A percentile compares a stretch with the other conserved stretches of the same genome.
Evolutionary conservation across 2,888 invertebrate genomes (phyloP).

Genomic region (Willowsia nigromaculata): DNA sequence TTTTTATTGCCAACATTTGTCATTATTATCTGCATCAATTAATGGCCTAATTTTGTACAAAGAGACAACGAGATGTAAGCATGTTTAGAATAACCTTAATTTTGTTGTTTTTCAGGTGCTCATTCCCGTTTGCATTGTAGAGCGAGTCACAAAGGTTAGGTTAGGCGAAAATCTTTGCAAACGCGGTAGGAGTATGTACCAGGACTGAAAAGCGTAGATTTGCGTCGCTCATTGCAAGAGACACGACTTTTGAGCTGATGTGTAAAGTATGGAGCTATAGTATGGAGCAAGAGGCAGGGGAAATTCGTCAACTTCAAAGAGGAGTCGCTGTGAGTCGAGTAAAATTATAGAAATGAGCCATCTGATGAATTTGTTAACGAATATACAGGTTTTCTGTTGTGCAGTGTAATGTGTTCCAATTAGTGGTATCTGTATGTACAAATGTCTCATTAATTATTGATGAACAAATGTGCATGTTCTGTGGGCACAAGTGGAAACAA

Average conservation of each 20-base stretch:
- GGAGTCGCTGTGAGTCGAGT: constrained; percentile 41
- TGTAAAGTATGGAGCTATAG: constrained; percentile 89
- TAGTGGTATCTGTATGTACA: neutral
- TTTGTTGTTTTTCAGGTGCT: constrained; percentile 85
- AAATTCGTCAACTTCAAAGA: constrained; percentile 49
- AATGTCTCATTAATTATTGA: neutral
- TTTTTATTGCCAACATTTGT: neutral
- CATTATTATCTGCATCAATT: neutral
- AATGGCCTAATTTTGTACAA: neutral
- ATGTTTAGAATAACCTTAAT: neutral
- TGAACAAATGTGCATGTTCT: neutral
- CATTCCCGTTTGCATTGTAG: constrained; percentile 92
- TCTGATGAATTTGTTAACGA: too few species aligned
- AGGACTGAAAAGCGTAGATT: constrained; percentile 91
- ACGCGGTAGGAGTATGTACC: constrained; percentile 94
- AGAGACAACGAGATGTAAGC: too few species aligned
- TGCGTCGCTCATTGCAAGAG: constrained; percentile 93
- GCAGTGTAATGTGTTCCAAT: too few species aligned
- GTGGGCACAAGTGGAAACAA: constrained; percentile 55
- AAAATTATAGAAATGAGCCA: neutral
- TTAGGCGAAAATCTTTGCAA: constrained; percentile 96
- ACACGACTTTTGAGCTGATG: constrained; percentile 93
- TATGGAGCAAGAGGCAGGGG: constrained; percentile 57
- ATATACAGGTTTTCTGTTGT: too few species aligned
- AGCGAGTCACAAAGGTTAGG: constrained; percentile 94